phyloP scores from a whole-genome alignment of 2,113 vertebrate species.

The Motacilla tschutschensis region DNA sequence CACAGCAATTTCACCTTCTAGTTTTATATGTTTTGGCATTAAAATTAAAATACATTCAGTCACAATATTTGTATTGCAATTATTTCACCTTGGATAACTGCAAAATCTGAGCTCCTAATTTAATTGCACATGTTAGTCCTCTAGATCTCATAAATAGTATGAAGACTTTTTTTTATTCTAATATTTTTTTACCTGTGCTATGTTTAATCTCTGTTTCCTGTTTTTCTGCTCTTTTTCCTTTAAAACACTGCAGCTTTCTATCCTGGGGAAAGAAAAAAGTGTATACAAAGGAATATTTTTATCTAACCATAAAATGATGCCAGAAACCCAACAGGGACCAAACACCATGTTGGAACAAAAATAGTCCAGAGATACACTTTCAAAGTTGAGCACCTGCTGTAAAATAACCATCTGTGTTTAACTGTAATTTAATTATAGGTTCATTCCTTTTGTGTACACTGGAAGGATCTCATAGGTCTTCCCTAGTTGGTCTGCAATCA shows the following conservation, averaged over 20 bases:
- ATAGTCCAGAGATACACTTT: slow-evolving; percentile 62
- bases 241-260: neutral
- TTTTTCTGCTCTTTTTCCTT: neutral
- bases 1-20: neutral
- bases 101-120: neutral
- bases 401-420: slow-evolving; percentile 80
- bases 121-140: neutral
- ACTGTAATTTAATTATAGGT: slow-evolving; percentile 81
- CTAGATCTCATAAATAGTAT: neutral
- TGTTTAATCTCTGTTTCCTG: neutral
- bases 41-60: neutral
- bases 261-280: neutral
- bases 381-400: slow-evolving; percentile 74
- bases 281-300: slow-evolving; percentile 44
- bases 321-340: slow-evolving; percentile 53
- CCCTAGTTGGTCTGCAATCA: slow-evolving; percentile 68
- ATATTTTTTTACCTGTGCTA: neutral
- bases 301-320: slow-evolving; percentile 42
- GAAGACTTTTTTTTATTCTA: neutral
- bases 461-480: slow-evolving; percentile 68
- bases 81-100: neutral
- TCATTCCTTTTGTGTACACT: slow-evolving; percentile 72
- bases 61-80: neutral
- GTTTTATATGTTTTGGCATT: neutral
- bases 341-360: slow-evolving; percentile 67